Base-by-base conservation (phyloP, 2,888 invertebrate species). In the Petrolisthes cinctipes region DNA sequence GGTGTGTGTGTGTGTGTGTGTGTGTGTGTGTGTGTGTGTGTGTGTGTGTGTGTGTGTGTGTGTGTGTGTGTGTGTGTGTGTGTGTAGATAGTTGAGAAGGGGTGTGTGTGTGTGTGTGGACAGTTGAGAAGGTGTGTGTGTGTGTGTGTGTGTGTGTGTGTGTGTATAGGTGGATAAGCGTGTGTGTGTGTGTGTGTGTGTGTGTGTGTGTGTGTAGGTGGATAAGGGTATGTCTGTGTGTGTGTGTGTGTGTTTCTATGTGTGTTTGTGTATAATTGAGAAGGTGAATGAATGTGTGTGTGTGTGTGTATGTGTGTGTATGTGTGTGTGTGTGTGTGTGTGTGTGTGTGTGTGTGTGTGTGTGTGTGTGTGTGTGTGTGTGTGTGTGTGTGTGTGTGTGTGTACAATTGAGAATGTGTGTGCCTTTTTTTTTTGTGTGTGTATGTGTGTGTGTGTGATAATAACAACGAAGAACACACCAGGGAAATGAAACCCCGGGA, bases 161-260 rank as follows among this genome's bases (percentile, higher is more conserved):
- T 23, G n/a, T 7, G 4, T 4, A 0, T 7, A 7, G 0, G 4
- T 23, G 20, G 0, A 0, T 23, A 0, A 0, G 20, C 11, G 0
- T 14, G 37, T 14, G 20, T 75, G 0, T 75, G 14, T 14, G 0
- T 7, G 20, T 75, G 76, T 14, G 9, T 75, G 76, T 23, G 37
- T 76, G 37, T 76, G 37, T 76, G 76, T 76, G 76, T 76, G 76
- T 76, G 37, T 37, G 37, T 37, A n/a, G 54, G 9, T 82, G 57
- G 54, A 4, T 82, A 4, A 57, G 57, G 54, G 37, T 37, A 37
- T 37, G 37, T 37, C 0, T 23, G 4, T 6, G 7, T 6, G 23
- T 20, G 20, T 76, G 51, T 23, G 76, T 76, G 23, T 9, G n/a
- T n/a, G n/a, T n/a, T n/a, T n/a, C n/a, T n/a, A n/a, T n/a, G n/a